Percentiles rank a stretch among this genome's conserved stretches.
Evolutionary conservation across 53 echinoderm and acorn worm genomes (phyloP).

Genomic region (Antedon mediterranea): DNA sequence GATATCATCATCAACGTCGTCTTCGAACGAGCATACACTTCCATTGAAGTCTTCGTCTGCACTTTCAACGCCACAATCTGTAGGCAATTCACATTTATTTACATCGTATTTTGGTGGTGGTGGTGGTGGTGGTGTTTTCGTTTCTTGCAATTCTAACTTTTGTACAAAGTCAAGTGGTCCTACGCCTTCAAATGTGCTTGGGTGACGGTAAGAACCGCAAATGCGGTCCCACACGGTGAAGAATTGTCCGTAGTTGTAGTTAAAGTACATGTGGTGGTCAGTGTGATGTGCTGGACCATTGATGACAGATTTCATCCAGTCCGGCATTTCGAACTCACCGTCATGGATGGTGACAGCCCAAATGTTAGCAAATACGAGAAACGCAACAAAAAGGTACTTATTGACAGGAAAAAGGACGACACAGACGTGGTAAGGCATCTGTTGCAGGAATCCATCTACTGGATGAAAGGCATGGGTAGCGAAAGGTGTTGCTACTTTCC

Average conservation of each 20-base stretch:
- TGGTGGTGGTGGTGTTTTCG: background rate
- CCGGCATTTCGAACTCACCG: constrained; percentile 75
- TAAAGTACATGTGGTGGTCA: constrained; percentile 90
- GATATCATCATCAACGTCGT: background rate
- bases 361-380: constrained; percentile 70
- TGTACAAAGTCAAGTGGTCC: constrained; percentile 43
- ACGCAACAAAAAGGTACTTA: constrained; percentile 46
- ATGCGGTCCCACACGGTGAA: constrained; percentile 95
- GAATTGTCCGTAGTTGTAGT: constrained; percentile 96
- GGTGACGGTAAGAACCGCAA: constrained; percentile 66
- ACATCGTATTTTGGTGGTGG: background rate
- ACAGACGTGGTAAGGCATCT: constrained; percentile 76
- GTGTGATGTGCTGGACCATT: constrained; percentile 96
- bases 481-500: constrained; percentile 90
- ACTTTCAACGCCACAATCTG: background rate
- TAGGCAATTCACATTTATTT: background rate
- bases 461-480: constrained; percentile 95
- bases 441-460: constrained; percentile 80
- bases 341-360: constrained; percentile 99
- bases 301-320: constrained; percentile 46
- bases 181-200: constrained; percentile 46
- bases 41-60: background rate
- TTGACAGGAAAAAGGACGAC: constrained; percentile 78
- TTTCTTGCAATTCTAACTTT: background rate
- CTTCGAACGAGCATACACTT: background rate